phyloP scores from a whole-genome alignment of 2,113 vertebrate genomes.

The Saccopteryx leptura region DNA sequence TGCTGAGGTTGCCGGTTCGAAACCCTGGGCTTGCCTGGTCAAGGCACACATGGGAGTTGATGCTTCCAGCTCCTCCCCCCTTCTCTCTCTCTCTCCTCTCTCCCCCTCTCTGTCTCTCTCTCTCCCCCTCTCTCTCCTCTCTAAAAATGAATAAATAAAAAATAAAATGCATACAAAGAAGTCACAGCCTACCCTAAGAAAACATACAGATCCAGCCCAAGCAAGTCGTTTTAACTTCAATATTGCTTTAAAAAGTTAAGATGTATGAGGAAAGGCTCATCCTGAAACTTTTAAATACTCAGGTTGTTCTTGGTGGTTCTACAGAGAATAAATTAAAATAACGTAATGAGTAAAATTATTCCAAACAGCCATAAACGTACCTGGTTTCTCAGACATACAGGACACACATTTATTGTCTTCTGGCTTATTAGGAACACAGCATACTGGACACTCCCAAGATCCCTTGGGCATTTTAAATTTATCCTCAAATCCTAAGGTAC shows the following conservation, averaged over 20 bases:
- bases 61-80: too few relatives aligned
- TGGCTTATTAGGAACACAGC: constrained; percentile 94
- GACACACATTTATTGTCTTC: constrained; percentile 93
- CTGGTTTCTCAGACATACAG: constrained; percentile 94
- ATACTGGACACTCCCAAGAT: constrained; percentile 95
- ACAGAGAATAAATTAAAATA: constrained; percentile 37
- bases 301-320: neutral
- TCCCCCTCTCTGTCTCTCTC: too few relatives aligned
- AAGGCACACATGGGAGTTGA: too few relatives aligned
- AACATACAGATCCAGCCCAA: neutral
- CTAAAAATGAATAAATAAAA: neutral
- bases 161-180: neutral
- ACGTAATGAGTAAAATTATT: constrained; percentile 51
- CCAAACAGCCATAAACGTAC: constrained; percentile 80
- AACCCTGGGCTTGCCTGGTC: too few relatives aligned
- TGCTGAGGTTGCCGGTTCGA: too few relatives aligned
- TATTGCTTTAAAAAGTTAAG: constrained; percentile 31
- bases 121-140: too few relatives aligned
- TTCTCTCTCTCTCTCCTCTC: too few relatives aligned
- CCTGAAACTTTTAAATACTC: neutral
- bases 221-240: constrained; percentile 18
- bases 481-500: constrained; percentile 92
- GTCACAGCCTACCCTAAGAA: neutral
- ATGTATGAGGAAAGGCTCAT: neutral
- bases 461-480: constrained; percentile 95